Conservation (phyloP, 2,888 invertebrate genomes). For the Sesamia inferens region DNA sequence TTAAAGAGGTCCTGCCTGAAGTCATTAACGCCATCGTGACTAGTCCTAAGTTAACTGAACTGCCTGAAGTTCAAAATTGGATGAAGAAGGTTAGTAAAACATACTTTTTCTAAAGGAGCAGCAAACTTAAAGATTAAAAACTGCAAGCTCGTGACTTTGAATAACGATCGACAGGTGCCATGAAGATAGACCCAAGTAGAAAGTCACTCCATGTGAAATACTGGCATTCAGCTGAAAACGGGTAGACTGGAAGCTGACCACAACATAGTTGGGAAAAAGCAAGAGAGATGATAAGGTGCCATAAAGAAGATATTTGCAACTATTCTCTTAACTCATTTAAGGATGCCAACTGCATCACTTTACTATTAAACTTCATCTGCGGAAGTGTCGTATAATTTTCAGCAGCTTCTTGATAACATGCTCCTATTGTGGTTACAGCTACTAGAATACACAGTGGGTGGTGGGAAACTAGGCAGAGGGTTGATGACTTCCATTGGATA, state of each 20-base stretch:
- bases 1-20: constrained; percentile 32
- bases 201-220: too few species aligned
- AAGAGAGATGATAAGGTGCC: too few species aligned
- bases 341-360: not conserved
- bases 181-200: too few species aligned
- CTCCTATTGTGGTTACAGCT: constrained; percentile 28
- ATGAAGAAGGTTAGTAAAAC: constrained; percentile 31
- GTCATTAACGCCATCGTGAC: constrained; percentile 38
- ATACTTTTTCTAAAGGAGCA: not conserved
- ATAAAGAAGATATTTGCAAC: not conserved
- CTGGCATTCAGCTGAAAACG: too few species aligned
- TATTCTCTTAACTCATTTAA: not conserved
- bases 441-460: constrained; percentile 32
- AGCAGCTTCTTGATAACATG: not conserved
- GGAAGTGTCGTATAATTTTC: too few species aligned
- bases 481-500: too few species aligned
- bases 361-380: too few species aligned
- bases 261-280: too few species aligned
- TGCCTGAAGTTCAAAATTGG: constrained; percentile 48
- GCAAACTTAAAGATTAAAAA: not conserved
- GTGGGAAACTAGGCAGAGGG: constrained; percentile 33
- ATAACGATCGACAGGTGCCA: not conserved
- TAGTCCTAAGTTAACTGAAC: constrained; percentile 19
- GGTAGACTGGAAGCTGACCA: too few species aligned
- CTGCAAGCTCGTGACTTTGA: not conserved